Evolutionary conservation across 2,113 vertebrate genomes (phyloP), one percentile per base, ranked within the genome.

Genomic region (Microtus oregoni): DNA sequence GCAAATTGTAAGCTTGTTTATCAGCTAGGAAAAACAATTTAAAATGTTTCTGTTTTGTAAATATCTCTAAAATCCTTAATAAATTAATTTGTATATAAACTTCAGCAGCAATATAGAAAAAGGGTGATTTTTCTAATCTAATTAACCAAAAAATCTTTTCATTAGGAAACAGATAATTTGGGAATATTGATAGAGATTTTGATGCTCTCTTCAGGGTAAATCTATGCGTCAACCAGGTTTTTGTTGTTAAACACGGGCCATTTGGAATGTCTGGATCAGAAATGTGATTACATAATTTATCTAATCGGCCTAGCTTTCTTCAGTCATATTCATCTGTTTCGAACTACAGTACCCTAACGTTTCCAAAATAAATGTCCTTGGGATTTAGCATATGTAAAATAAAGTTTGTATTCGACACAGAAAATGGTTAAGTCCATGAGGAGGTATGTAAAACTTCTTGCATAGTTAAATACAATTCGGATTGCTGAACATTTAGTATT

Each of bases 401-500:
- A 92, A 94, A 94, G 61, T 95, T 97, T 93, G 77, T 76, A 83
- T 94, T 96, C 97, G 94, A 94, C 89, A 85, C 52, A 95, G 89
- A 96, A 92, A 68, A 94, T 58, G 86, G 89, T 95, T 95, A 96
- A 96, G 58, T 72, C 38, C 81, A 75, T 90, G 86, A 97, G 58
- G 73, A 95, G 50, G 65, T 87, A 89, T 72, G 70, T 92, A 89
- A 95, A 76, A 97, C 92, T 95, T 63, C 75, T 92, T 87, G 78
- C 75, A 70, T 82, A 91, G 89, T 97, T 92, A 83, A 86, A 77
- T 86, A 44, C 89, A 94, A 97, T 97, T 96, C 68, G 30, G 85
- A 87, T 96, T 82, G 94, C 96, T 17, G 77, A 96, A 88, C 95
- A 96, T 97, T 97, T 89, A 94, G 89, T 96, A 95, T 98, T 97